Base-by-base conservation (phyloP, 2,797 vertebrate genomes). In the Acanthurus leucopareius region DNA sequence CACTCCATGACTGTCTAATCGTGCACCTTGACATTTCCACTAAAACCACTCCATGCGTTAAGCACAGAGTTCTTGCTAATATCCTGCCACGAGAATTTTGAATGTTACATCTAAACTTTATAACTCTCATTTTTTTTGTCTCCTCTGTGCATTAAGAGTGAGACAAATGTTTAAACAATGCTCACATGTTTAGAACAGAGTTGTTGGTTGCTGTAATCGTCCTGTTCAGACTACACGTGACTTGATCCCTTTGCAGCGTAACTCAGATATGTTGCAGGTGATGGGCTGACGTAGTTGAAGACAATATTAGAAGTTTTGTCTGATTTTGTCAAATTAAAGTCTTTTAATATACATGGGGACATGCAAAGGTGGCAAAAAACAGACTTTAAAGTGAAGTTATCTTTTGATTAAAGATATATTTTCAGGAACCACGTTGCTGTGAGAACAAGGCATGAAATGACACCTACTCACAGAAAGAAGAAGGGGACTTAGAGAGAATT, bases 21-120 rank as follows among this genome's bases (percentile, higher is more conserved):
- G n/a, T 60, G 13, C 74, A 87, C 51, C 15, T 65, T 57, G 5
- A 72, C 75, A 60, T 88, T 92, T 93, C 80, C 77, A 84, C 10
- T 3, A 48, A 82, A 88, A 77, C 88, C 89, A 56, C 84, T 81
- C 1, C 1, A 19, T 6, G 22, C 22, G 45, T 69, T 10, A 28
- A 28, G 3, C 15, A 9, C 2, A 35, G 4, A 4, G 3, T 49
- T 14, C 4, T 3, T 7, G 5, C 20, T 13, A 2, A 51, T 32
- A 69, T 87, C 80, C 80, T 81, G 73, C 49, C 5, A 22, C 2
- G 0, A 52, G 15, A 25, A 19, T 40, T 40, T 53, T 32, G 25
- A 15, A 48, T 11, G 15, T 47, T 7, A 3, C 15, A 14, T 44
- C 0, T 3, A 1, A 28, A 19, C 44, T 15, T 44, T 16, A 15